Base-by-base conservation (phyloP, 1,140 invertebrate species). In the Procambarus clarkii region DNA sequence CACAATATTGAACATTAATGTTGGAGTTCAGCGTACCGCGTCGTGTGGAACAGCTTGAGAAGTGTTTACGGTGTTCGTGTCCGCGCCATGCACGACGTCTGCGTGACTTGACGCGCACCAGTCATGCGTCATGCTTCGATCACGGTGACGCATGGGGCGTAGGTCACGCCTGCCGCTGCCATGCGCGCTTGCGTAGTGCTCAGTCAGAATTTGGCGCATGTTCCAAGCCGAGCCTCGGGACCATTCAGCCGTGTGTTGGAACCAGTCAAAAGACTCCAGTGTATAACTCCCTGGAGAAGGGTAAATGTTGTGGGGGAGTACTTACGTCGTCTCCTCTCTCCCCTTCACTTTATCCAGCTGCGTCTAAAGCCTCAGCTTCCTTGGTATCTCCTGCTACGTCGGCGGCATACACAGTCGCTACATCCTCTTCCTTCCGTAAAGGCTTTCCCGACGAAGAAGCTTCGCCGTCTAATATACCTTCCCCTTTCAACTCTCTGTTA, bases 1-100 rank as follows among this genome's bases (percentile, higher is more conserved):
- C n/a, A 74, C n/a, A 74, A 74, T 15, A 74, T 15, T 34, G 24
- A 74, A 74, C 69, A 74, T 74, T 74, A 74, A 74, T 74, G 69
- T 74, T 74, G 69, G 69, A 74, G 69, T 34, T 74, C n/a, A 21
- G 15, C 7, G 69, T n/a, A 74, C 24, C 24, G 0, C 69, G 69
- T 74, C 69, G 24, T 74, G n/a, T 74, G 69, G 69, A 74, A 74
- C 69, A 74, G 69, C 24, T 34, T 74, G 69, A 74, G n/a, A 9
- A 74, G 15, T 2, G 60, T 4, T 21, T 7, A n/a, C 2, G 69
- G 24, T 74, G 69, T 9, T 9, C 3, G n/a, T 24, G 0, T 9
- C n/a, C 69, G 7, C 69, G 24, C n/a, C 3, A 74, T 74, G 69
- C 69, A 21, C 3, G 21, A 21, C 0, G 69, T 34, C 15, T 21